Evolutionary conservation across 2,113 vertebrate species (phyloP), one percentile per base, ranked within the genome.

Genomic region (Hypomesus transpacificus): DNA sequence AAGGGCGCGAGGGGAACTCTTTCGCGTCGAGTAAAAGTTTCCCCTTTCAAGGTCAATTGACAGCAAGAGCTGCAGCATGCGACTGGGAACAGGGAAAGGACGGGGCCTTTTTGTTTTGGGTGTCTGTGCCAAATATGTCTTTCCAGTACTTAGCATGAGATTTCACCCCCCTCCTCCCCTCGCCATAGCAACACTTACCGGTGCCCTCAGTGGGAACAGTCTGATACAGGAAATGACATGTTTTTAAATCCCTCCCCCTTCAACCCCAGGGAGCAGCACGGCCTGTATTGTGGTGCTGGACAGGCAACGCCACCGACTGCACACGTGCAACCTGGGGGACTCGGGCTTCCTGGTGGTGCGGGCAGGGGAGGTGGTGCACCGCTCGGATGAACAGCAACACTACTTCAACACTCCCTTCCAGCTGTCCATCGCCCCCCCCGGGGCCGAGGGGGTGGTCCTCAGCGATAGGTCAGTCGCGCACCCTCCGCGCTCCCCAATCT

Each of bases 381-480:
- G 97, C 3, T 99, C 97, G 0, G 96, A 98, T 0, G 97, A 99
- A 78, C 97, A 99, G 78, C 97, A 98, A 83, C 97, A 92, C 78
- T 92, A 98, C 86, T 99, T 99, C 86, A 93, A 93, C 82, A 92
- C 96, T 74, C 97, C 97, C 7, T 98, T 98, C 92, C 97, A 99
- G 62, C 92, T 99, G 62, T 96, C 97, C 0, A 99, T 99, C 3
- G 95, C 95, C 2, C 97, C 97, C 0, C 96, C 97, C 0, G 97
- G 96, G 70, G 92, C 95, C 0, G 96, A 99, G 80, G 96, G 95
- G 9, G 95, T 95, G 8, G 95, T 98, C 75, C 86, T 93, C 75
- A 93, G 92, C 53, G 92, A 93, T 85, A 93, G 92, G 92, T 93
- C 24, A 77, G 89, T 76, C 39, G 0, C 39, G 5, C 31, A 16